Evolutionary conservation across 2,888 invertebrate genomes (phyloP).

Genomic region (Ormyrus nitidulus): DNA sequence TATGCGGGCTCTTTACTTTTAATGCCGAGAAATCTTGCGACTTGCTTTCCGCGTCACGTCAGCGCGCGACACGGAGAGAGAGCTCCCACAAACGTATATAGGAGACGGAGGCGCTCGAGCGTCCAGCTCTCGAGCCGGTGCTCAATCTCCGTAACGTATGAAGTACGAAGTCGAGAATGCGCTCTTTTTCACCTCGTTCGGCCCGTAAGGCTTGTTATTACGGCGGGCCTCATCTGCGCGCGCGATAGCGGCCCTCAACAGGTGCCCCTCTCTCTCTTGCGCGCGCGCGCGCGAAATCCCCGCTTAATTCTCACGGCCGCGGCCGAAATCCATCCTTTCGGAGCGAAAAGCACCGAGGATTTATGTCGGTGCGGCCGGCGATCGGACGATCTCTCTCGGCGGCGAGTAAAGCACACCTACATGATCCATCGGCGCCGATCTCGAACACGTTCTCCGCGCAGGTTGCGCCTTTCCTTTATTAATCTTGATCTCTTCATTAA

Average conservation of each 20-base stretch:
- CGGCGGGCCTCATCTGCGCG: constrained; percentile 1
- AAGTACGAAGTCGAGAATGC: constrained; percentile 30
- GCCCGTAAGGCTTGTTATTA: constrained; percentile 20
- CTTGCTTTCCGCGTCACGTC: constrained; percentile 47
- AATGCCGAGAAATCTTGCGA: constrained; percentile 13
- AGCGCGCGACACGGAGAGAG: constrained; percentile 21
- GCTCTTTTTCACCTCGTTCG: constrained; percentile 18
- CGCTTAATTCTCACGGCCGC: background rate
- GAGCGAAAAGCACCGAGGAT: constrained; percentile 14
- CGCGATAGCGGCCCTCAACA: constrained; percentile 32
- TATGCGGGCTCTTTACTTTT: constrained; percentile 14
- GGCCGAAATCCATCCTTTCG: constrained; percentile 30
- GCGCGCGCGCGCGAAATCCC: background rate
- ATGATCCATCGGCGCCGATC: constrained; percentile 8
- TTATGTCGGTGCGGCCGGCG: background rate
- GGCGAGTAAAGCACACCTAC: background rate
- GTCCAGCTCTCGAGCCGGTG: background rate
- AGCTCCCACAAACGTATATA: background rate
- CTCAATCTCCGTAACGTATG: constrained; percentile 12
- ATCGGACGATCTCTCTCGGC: background rate
- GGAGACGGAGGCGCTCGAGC: background rate
- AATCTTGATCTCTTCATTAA: constrained; percentile 72
- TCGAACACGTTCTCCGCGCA: background rate
- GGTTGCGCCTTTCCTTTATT: constrained; percentile 63
- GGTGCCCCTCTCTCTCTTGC: constrained; percentile 8